Percentiles rank a stretch among this genome's conserved stretches.
Evolutionary conservation across 1,140 invertebrate genomes (phyloP).

Genomic region (Latrodectus geometricus): DNA sequence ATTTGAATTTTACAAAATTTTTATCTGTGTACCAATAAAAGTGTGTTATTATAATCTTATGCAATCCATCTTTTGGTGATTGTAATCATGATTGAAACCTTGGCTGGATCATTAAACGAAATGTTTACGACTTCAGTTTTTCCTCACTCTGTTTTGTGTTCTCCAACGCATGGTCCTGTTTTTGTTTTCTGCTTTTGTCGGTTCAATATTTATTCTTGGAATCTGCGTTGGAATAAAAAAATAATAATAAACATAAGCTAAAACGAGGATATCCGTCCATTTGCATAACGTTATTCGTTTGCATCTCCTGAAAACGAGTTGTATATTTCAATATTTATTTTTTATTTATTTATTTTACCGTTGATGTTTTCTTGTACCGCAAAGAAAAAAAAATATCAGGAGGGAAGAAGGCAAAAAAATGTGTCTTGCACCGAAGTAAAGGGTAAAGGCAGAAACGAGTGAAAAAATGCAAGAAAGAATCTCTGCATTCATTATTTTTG

Average conservation of each 20-base stretch:
- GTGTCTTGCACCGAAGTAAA: not conserved
- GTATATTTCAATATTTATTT: not conserved
- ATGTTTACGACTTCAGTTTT: too few species aligned
- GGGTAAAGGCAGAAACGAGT: not conserved
- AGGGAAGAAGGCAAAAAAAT: not conserved
- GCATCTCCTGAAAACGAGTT: not conserved
- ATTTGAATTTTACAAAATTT: too few species aligned
- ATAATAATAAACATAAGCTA: not conserved
- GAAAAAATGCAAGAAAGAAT: slow-evolving; percentile 19
- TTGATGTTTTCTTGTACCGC: not conserved
- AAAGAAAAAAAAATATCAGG: not conserved
- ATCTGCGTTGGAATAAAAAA: not conserved
- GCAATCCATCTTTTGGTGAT: too few species aligned
- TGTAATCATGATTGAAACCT: too few species aligned
- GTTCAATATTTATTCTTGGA: too few species aligned
- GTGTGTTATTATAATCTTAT: too few species aligned
- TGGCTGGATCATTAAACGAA: too few species aligned
- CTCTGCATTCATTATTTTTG: slow-evolving; percentile 51
- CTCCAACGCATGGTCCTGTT: too few species aligned
- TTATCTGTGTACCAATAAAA: too few species aligned
- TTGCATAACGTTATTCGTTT: not conserved
- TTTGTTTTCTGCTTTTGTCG: too few species aligned
- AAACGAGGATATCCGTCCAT: not conserved
- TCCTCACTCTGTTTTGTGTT: too few species aligned
- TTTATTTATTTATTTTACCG: slow-evolving; percentile 12